Evolutionary conservation across 2,797 vertebrate genomes (phyloP).

Genomic region (Neopelma chrysocephalum): DNA sequence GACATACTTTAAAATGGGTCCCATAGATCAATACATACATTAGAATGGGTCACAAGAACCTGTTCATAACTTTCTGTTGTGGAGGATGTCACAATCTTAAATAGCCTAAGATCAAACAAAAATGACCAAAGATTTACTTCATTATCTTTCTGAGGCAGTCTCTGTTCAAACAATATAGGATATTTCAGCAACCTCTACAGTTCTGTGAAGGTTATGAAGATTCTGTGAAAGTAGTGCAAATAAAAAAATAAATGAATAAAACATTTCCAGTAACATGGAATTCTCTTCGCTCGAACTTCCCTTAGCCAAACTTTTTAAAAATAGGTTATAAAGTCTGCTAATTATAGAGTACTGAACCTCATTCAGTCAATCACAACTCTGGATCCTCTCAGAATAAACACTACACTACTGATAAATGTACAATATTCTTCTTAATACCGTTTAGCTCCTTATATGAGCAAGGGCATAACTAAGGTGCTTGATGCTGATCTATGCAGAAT

Average conservation of each 20-base stretch:
- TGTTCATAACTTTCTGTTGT: conserved; percentile 22
- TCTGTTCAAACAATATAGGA: background rate
- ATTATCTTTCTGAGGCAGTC: conserved; percentile 53
- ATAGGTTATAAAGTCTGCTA: conserved; percentile 52
- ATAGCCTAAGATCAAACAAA: conserved; percentile 60
- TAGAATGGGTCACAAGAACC: conserved; percentile 19
- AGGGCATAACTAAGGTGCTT: conserved; percentile 20
- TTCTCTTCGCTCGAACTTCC: conserved; percentile 48
- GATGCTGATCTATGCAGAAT: conserved; percentile 50
- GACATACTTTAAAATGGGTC: conserved; percentile 17
- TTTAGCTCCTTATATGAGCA: conserved; percentile 19
- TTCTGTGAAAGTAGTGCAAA: conserved; percentile 56
- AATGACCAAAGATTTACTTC: conserved; percentile 52
- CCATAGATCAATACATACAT: conserved; percentile 47
- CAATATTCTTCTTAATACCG: conserved; percentile 22
- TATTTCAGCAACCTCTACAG: conserved; percentile 61
- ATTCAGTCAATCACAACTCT: conserved; percentile 52
- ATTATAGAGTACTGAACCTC: conserved; percentile 55
- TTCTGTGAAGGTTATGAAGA: conserved; percentile 63
- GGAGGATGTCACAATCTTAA: conserved; percentile 46
- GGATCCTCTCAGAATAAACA: conserved; percentile 45
- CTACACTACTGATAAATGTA: background rate
- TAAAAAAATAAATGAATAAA: conserved; percentile 53
- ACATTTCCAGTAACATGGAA: conserved; percentile 47
- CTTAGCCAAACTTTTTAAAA: conserved; percentile 48